phyloP scores from a whole-genome alignment of 53 echinoderm and acorn worm species.

The Echinarachnius parma region DNA sequence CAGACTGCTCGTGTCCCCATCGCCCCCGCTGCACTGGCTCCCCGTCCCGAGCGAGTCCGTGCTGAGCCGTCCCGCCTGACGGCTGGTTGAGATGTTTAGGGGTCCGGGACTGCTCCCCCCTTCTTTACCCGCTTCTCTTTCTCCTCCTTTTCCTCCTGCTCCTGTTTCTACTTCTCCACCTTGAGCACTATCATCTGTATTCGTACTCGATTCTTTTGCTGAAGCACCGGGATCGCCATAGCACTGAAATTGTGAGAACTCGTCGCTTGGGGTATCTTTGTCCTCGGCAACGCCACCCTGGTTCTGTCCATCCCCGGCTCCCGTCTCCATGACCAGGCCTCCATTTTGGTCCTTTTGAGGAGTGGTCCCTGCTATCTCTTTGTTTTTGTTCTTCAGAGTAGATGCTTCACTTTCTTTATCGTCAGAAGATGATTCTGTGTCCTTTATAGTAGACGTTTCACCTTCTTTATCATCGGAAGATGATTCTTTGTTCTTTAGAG shows the following conservation, averaged over 20 bases:
- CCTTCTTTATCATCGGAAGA: too few species aligned
- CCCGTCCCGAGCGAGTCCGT: constrained; percentile 13
- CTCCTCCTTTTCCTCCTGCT: neutral
- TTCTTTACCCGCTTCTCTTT: neutral
- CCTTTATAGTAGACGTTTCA: too few species aligned
- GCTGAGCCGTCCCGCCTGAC: constrained; percentile 1
- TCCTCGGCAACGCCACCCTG: too few species aligned
- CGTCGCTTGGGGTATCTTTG: too few species aligned
- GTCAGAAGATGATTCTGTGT: too few species aligned
- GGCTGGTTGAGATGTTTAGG: neutral
- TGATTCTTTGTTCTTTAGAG: too few species aligned
- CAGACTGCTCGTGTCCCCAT: constrained; percentile 26
- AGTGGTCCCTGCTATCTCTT: neutral
- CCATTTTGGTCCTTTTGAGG: neutral
- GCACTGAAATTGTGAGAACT: too few species aligned
- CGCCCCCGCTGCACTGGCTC: constrained; percentile 21
- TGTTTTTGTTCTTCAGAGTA: neutral
- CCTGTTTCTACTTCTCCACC: neutral
- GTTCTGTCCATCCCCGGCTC: too few species aligned
- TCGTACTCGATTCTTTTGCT: too few species aligned
- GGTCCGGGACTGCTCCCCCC: neutral
- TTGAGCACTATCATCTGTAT: neutral
- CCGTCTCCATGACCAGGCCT: neutral
- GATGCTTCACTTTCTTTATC: too few species aligned
- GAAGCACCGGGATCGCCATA: too few species aligned